phyloP scores from a whole-genome alignment of 2,113 vertebrate genomes.

The Hystrix cristata region DNA sequence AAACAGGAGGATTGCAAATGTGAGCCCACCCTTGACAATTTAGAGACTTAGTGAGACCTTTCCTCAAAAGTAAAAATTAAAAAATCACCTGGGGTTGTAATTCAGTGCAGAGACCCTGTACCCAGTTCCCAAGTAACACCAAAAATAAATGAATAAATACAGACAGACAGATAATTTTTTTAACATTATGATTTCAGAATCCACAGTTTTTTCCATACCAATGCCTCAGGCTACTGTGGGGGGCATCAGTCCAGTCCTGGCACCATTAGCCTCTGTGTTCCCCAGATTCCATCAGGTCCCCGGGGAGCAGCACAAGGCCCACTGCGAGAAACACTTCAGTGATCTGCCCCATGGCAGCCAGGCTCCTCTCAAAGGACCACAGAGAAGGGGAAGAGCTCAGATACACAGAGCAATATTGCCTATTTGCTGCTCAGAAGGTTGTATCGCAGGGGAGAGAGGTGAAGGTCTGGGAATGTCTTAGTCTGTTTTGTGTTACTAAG shows the following conservation, averaged over 20 bases:
- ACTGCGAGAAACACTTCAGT: background rate
- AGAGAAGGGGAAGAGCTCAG: background rate
- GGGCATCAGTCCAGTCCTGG: too few relatives aligned
- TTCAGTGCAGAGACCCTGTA: too few relatives aligned
- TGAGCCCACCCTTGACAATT: too few relatives aligned
- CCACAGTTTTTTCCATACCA: background rate
- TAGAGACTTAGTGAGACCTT: too few relatives aligned
- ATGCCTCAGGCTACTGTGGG: background rate
- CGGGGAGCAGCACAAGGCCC: too few relatives aligned
- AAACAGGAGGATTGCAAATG: too few relatives aligned
- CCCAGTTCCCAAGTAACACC: too few relatives aligned
- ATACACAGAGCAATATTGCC: background rate
- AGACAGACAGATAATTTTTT: background rate
- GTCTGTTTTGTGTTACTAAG: background rate
- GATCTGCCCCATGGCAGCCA: background rate
- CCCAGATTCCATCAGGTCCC: background rate
- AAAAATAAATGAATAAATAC: too few relatives aligned
- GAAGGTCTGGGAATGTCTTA: background rate
- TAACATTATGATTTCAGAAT: background rate
- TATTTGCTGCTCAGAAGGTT: background rate
- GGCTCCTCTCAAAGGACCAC: background rate
- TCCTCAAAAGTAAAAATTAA: too few relatives aligned
- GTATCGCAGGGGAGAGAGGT: background rate
- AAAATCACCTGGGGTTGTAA: too few relatives aligned
- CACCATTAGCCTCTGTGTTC: background rate